Evolutionary conservation across 2,888 invertebrate genomes (phyloP).

Genomic region (Drosophila prolongata): DNA sequence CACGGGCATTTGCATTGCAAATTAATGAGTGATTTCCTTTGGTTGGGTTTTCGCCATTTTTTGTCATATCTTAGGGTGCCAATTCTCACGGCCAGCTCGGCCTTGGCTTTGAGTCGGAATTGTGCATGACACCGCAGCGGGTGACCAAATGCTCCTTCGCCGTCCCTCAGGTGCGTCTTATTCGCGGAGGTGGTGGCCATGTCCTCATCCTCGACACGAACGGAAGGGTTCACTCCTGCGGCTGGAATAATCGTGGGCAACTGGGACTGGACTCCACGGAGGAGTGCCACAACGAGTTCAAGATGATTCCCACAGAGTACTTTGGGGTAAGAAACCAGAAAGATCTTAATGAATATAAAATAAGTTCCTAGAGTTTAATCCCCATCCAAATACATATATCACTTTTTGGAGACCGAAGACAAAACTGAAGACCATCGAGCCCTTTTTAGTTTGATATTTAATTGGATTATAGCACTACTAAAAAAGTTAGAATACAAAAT

Average conservation of each 20-base stretch:
- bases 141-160: slow-evolving; percentile 78
- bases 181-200: slow-evolving; percentile 92
- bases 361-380: too few species aligned
- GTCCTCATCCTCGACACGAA: slow-evolving; percentile 88
- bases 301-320: slow-evolving; percentile 85
- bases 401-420: too few species aligned
- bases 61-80: slow-evolving; percentile 87
- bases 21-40: slow-evolving; percentile 77
- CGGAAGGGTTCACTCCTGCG: slow-evolving; percentile 90
- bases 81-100: slow-evolving; percentile 94
- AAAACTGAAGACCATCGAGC: too few species aligned
- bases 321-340: slow-evolving; percentile 81
- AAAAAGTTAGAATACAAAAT: too few species aligned
- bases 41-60: slow-evolving; percentile 23
- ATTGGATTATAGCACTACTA: too few species aligned
- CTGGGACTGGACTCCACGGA: slow-evolving; percentile 85
- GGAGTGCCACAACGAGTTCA: slow-evolving; percentile 82
- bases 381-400: too few species aligned
- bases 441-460: too few species aligned
- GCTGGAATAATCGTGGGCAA: slow-evolving; percentile 92
- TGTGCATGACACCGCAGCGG: slow-evolving; percentile 87
- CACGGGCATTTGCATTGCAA: slow-evolving; percentile 79
- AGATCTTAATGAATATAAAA: too few species aligned
- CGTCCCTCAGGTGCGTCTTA: slow-evolving; percentile 86
- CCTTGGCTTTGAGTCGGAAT: slow-evolving; percentile 88